Percentiles rank a stretch among this genome's conserved stretches.
Conservation (phyloP, 2,797 vertebrate species). For the Eurystomus glaucurus region DNA sequence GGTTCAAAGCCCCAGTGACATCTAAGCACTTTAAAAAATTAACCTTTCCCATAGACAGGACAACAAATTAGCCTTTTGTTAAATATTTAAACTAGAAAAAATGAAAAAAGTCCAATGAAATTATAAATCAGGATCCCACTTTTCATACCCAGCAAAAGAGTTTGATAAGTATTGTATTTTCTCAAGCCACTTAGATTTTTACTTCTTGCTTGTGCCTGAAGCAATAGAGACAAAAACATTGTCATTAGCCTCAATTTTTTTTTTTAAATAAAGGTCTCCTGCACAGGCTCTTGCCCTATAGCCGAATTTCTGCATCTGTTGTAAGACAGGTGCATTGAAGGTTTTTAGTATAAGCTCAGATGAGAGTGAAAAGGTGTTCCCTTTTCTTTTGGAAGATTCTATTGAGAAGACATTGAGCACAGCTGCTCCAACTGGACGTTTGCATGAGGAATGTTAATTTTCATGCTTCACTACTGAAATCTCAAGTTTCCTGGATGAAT, state of each 20-base stretch:
- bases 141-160: neutral
- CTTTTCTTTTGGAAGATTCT: neutral
- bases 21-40: neutral
- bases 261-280: neutral
- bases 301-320: neutral
- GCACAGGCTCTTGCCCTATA: neutral
- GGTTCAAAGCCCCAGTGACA: neutral
- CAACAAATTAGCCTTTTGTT: constrained; percentile 9
- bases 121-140: neutral
- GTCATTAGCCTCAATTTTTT: constrained; percentile 32
- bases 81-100: constrained; percentile 35
- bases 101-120: neutral
- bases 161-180: constrained; percentile 39
- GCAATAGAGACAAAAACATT: constrained; percentile 11
- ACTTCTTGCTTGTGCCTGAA: constrained; percentile 30
- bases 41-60: neutral
- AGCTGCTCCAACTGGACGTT: neutral
- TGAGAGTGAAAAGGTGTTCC: neutral
- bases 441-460: constrained; percentile 1
- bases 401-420: neutral
- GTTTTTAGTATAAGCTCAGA: neutral
- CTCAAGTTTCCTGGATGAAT: constrained; percentile 32
- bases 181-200: constrained; percentile 23
- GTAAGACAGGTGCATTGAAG: neutral
- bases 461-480: constrained; percentile 17